These are phyloP conservation scores for Papilio machaon DNA, from an alignment of 1,140 invertebrate species.

Conservation along the genomic window DNA sequence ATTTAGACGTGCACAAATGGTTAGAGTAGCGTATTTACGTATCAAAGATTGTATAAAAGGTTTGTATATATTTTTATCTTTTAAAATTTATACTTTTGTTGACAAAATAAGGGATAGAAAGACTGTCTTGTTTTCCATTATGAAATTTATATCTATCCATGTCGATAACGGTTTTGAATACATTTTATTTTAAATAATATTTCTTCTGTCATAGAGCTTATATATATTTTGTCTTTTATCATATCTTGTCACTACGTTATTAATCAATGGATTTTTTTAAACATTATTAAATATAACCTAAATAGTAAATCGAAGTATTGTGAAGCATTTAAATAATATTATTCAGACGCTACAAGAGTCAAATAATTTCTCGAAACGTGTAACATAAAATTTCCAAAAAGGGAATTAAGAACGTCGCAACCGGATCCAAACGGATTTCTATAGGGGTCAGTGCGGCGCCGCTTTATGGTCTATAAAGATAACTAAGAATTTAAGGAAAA, in stretches of 20 bases:
- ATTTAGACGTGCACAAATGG: not conserved
- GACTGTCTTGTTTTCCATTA: no score
- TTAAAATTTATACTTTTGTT: no score
- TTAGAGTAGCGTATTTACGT: not conserved
- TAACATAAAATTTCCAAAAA: slow-evolving; percentile 19
- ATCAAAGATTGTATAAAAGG: not conserved
- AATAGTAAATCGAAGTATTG: not conserved
- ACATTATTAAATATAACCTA: not conserved
- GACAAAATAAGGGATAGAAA: no score
- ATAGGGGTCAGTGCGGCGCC: slow-evolving; percentile 17
- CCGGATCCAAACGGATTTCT: slow-evolving; percentile 23
- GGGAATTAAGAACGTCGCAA: slow-evolving; percentile 6
- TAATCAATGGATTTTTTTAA: not conserved
- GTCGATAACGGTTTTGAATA: no score
- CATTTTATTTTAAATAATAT: no score
- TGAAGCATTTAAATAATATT: not conserved
- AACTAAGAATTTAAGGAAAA: slow-evolving; percentile 1
- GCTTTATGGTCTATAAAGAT: slow-evolving; percentile 27
- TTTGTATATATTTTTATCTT: not conserved
- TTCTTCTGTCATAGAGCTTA: no score
- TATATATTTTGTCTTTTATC: no score
- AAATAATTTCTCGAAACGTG: slow-evolving; percentile 6
- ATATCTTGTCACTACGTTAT: no score
- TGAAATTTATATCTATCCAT: no score
- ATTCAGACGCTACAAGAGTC: slow-evolving; percentile 1